A percentile compares a stretch with the other conserved stretches of the same genome.
These are phyloP conservation scores for Cavia porcellus DNA, from an alignment of 2,113 vertebrate genomes.

Conservation along the genomic window DNA sequence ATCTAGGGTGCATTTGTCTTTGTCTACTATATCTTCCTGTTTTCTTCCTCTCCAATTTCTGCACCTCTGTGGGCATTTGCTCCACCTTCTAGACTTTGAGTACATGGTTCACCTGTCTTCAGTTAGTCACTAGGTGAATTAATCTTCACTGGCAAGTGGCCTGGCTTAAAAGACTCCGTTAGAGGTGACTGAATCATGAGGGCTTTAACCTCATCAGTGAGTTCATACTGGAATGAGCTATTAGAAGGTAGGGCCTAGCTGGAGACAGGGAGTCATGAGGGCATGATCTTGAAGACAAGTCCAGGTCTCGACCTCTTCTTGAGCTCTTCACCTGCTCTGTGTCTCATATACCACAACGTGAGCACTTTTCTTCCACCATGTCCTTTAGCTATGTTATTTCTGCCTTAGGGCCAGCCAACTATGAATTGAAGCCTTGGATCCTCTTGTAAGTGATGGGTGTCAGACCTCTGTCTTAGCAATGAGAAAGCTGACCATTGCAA, in stretches of 20 bases:
- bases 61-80: background rate
- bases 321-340: background rate
- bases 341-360: background rate
- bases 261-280: background rate
- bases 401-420: background rate
- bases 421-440: background rate
- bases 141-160: background rate
- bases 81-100: background rate
- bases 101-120: background rate
- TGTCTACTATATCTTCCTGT: fast-evolving
- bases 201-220: background rate
- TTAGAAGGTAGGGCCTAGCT: background rate
- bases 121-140: background rate
- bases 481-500: background rate
- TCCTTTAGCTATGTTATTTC: background rate
- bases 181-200: background rate
- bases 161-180: background rate
- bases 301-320: background rate
- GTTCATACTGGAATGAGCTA: background rate
- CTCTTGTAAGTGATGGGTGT: background rate
- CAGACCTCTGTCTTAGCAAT: too few relatives aligned
- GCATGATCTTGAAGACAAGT: background rate
- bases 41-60: background rate
- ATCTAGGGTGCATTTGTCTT: too few relatives aligned
- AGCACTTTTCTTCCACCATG: background rate